phyloP scores from a whole-genome alignment of 2,888 invertebrate species.

The Drosophila birchii region DNA sequence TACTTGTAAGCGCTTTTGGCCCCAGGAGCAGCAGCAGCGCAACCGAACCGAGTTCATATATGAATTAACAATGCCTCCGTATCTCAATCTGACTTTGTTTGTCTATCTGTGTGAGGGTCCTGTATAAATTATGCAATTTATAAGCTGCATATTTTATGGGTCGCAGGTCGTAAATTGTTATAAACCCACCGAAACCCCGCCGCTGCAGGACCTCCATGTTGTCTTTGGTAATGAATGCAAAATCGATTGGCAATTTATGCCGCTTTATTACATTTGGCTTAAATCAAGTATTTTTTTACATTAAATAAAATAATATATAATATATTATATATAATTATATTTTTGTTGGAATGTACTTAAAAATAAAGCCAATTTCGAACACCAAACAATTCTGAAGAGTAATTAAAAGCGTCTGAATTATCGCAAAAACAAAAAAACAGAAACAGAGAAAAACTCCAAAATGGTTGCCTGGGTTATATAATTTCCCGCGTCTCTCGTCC shows the following conservation, averaged over 20 bases:
- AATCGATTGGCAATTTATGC: constrained; percentile 43
- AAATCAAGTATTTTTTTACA: constrained; percentile 17
- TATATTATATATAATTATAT: neutral
- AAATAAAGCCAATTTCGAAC: constrained; percentile 57
- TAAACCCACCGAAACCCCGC: neutral
- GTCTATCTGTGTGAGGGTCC: constrained; percentile 32
- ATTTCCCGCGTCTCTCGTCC: neutral
- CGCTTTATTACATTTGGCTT: constrained; percentile 37
- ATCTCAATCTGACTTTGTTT: constrained; percentile 50
- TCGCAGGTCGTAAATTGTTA: constrained; percentile 66
- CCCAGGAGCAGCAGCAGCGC: constrained; percentile 7
- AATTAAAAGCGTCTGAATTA: constrained; percentile 70
- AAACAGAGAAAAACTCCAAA: constrained; percentile 16
- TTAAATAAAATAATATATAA: constrained; percentile 14
- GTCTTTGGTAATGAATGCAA: constrained; percentile 32
- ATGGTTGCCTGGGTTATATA: constrained; percentile 38
- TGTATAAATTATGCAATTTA: constrained; percentile 71
- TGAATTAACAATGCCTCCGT: constrained; percentile 50
- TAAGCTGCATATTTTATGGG: constrained; percentile 70
- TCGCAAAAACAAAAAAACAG: constrained; percentile 18
- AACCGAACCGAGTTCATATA: constrained; percentile 37
- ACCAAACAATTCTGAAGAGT: constrained; percentile 49
- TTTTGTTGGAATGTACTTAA: neutral
- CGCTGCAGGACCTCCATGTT: neutral
- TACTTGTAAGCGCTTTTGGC: constrained; percentile 55